phyloP scores from a whole-genome alignment of 2,888 invertebrate genomes.

The Trichogramma dendrolimi region DNA sequence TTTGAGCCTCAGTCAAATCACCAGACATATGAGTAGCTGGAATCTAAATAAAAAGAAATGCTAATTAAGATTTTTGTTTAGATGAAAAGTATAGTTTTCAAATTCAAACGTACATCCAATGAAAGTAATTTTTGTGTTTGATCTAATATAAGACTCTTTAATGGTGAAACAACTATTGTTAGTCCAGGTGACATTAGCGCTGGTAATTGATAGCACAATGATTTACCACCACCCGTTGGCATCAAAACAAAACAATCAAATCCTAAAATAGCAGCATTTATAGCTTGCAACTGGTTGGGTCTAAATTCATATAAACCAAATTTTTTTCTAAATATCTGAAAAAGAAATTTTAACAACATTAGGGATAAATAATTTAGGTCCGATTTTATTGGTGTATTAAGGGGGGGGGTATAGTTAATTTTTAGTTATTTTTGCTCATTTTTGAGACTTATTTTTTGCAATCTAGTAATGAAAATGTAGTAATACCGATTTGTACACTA shows the following conservation, averaged over 20 bases:
- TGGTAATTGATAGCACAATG: conserved; percentile 88
- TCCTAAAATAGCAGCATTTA: conserved; percentile 84
- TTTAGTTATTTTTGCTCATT: no score
- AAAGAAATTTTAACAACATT: conserved; percentile 20
- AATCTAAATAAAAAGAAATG: conserved; percentile 58
- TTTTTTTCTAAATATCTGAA: conserved; percentile 64
- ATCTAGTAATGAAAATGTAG: no score
- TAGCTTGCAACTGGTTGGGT: conserved; percentile 90
- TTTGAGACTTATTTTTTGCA: no score
- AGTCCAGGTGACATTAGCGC: conserved; percentile 81
- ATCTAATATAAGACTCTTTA: conserved; percentile 91
- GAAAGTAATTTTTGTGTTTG: conserved; percentile 89
- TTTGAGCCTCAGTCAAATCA: conserved; percentile 62
- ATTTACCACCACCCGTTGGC: conserved; percentile 97
- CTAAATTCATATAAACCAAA: conserved; percentile 88
- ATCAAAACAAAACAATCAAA: conserved; percentile 93
- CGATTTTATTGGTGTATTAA: no score
- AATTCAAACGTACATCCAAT: conserved; percentile 63
- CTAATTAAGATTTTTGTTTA: neutral
- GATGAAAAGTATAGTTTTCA: neutral
- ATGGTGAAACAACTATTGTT: conserved; percentile 90
- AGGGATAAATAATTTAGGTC: conserved; percentile 1
- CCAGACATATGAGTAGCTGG: conserved; percentile 81
- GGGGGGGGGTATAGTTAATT: no score
- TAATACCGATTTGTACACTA: no score